Percentiles rank a stretch among this genome's conserved stretches.
phyloP scores from a whole-genome alignment of 2,113 vertebrate genomes.

The Megaleporinus macrocephalus region DNA sequence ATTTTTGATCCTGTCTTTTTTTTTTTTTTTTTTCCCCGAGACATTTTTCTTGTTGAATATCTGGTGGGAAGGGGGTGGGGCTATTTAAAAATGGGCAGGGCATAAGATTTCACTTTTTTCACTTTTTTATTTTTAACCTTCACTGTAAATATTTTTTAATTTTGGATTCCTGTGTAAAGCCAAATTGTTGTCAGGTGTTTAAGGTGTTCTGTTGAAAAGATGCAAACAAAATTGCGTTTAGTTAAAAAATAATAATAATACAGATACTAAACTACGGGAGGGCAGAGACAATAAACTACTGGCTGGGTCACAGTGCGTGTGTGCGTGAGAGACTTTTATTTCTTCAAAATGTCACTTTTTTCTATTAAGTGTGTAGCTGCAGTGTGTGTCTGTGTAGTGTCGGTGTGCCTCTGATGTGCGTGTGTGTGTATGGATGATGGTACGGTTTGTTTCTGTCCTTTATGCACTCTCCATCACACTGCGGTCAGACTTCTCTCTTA shows the following conservation, averaged over 20 bases:
- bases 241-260: constrained; percentile 51
- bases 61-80: constrained; percentile 34
- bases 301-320: constrained; percentile 65
- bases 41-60: constrained; percentile 59
- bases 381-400: constrained; percentile 17
- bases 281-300: constrained; percentile 57
- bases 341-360: not conserved
- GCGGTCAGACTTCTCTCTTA: not conserved
- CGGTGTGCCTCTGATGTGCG: not conserved
- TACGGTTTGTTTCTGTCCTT: not conserved
- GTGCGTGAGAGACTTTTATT: constrained; percentile 2
- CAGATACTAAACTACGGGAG: constrained; percentile 61
- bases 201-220: constrained; percentile 70
- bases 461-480: not conserved
- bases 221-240: constrained; percentile 52
- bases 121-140: constrained; percentile 63
- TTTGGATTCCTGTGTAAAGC: constrained; percentile 71
- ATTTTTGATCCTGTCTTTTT: too few species aligned
- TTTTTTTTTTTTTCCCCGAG: constrained; percentile 56
- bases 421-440: not conserved
- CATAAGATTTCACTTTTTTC: constrained; percentile 34
- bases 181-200: constrained; percentile 64
- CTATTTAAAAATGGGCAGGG: constrained; percentile 30
- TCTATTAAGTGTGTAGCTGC: not conserved
- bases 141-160: constrained; percentile 76